Percentiles rank a stretch among this genome's conserved stretches.
These are phyloP conservation scores for Agapornis roseicollis DNA, from an alignment of 2,113 vertebrate genomes.

Conservation along the genomic window DNA sequence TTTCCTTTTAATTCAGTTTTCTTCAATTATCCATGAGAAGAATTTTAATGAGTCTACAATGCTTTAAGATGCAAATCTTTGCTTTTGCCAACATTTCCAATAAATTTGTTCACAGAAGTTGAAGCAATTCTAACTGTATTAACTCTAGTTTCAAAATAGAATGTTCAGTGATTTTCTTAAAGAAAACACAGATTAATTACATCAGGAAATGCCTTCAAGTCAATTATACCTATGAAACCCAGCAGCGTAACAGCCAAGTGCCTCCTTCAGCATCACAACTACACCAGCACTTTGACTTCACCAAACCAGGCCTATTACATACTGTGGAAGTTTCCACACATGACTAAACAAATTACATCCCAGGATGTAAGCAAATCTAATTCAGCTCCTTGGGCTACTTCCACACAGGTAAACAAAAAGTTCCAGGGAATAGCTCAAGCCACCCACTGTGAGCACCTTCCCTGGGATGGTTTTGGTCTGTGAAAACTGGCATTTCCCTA, in stretches of 20 bases:
- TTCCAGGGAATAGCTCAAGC: not conserved
- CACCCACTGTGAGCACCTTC: not conserved
- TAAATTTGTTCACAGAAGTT: not conserved
- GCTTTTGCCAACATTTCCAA: constrained; percentile 12
- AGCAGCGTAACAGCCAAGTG: not conserved
- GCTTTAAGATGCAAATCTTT: constrained; percentile 78
- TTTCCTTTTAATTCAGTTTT: constrained; percentile 63
- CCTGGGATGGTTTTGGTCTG: not conserved
- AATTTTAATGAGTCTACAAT: constrained; percentile 75
- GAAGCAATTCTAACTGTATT: not conserved
- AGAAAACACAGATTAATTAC: not conserved
- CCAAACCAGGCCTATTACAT: not conserved
- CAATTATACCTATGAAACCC: not conserved
- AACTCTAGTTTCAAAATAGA: not conserved
- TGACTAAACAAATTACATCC: not conserved
- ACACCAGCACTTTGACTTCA: not conserved
- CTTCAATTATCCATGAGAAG: constrained; percentile 64
- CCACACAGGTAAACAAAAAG: not conserved
- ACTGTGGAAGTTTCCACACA: not conserved
- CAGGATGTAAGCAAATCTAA: not conserved
- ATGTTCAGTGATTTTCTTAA: not conserved
- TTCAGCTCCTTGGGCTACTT: not conserved
- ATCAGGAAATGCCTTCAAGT: not conserved
- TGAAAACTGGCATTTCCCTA: not conserved
- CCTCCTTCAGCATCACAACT: not conserved